A percentile compares a stretch with the other conserved stretches of the same genome.
phyloP scores from a whole-genome alignment of 2,888 invertebrate genomes.

The Trachelus tabidus region DNA sequence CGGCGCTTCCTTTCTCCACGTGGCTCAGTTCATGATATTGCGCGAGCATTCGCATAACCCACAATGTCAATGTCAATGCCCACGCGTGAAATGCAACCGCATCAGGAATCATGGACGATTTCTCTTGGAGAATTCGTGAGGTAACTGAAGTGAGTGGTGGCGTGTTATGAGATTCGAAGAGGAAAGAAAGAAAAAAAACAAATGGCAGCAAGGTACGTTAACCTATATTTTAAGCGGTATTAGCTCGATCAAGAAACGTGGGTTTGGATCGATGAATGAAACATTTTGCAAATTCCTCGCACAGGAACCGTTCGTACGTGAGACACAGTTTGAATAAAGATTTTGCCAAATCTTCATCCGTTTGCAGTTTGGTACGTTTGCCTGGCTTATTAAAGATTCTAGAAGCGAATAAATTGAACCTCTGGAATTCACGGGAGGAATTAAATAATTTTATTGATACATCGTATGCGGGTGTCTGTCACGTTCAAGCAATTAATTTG shows the following conservation, averaged over 20 bases:
- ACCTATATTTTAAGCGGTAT: conserved; percentile 1
- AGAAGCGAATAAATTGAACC: background rate
- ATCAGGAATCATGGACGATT: background rate
- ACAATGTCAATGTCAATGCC: background rate
- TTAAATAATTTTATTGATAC: background rate
- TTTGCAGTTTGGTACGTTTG: background rate
- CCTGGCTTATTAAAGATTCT: background rate
- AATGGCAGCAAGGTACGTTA: conserved; percentile 22
- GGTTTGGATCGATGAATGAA: conserved; percentile 40
- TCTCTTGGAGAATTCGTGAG: background rate
- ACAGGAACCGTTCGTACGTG: conserved; percentile 28
- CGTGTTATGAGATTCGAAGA: background rate
- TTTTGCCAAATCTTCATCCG: conserved; percentile 5
- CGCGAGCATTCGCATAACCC: background rate
- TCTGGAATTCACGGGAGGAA: background rate
- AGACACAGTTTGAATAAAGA: conserved; percentile 36
- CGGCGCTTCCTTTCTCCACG: background rate
- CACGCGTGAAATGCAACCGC: background rate
- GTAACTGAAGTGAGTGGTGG: background rate
- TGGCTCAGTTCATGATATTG: background rate
- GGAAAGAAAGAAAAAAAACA: conserved; percentile 17
- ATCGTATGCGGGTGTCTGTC: background rate
- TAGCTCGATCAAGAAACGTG: background rate
- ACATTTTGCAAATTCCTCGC: conserved; percentile 32
- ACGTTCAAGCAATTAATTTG: background rate